Conservation (phyloP, 2,113 vertebrate genomes). For the Myrmecophaga tridactyla region DNA sequence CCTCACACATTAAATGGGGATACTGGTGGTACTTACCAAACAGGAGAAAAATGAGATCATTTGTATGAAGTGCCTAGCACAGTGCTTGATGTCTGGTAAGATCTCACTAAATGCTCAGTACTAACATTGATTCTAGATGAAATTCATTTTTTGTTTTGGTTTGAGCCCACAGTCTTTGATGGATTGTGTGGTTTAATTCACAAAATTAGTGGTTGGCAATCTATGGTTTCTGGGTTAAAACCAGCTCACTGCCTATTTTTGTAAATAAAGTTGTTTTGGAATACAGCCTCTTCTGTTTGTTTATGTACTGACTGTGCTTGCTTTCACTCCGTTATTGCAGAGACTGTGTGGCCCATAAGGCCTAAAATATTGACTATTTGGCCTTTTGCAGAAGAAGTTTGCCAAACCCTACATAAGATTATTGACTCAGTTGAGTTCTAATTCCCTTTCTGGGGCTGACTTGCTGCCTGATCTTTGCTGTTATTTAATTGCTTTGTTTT, state of each 20-base stretch:
- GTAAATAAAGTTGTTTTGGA: slow-evolving; percentile 39
- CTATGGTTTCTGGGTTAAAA: neutral
- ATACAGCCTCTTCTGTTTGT: neutral
- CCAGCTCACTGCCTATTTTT: neutral
- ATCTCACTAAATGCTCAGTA: neutral
- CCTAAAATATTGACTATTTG: neutral
- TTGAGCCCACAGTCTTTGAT: neutral
- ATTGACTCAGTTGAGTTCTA: neutral
- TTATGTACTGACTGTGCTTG: neutral
- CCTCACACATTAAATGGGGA: neutral
- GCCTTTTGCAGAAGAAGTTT: neutral
- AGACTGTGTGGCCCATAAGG: neutral
- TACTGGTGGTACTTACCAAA: neutral
- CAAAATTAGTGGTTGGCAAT: neutral
- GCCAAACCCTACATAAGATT: neutral
- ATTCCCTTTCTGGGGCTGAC: neutral
- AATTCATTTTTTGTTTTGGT: slow-evolving; percentile 1
- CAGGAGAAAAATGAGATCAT: slow-evolving; percentile 2
- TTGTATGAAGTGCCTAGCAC: neutral
- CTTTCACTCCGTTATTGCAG: neutral
- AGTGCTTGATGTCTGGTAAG: neutral
- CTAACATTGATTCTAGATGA: neutral
- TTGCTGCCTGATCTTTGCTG: slow-evolving; percentile 22
- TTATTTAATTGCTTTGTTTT: slow-evolving; percentile 49
- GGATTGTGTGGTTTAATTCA: neutral